phyloP scores from a whole-genome alignment of 1,140 invertebrate genomes.

The Idris sp. region DNA sequence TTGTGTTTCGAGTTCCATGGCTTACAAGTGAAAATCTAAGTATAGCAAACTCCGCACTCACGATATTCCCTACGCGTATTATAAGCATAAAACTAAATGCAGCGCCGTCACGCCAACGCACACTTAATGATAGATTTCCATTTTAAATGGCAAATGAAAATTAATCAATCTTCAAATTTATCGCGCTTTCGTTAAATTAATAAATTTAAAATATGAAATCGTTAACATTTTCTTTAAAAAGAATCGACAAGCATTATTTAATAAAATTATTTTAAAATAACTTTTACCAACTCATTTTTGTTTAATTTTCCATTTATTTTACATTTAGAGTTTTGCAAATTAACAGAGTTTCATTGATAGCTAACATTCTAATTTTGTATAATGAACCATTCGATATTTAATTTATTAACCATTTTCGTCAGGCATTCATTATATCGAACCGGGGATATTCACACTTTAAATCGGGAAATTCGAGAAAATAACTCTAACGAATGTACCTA shows the following conservation, averaged over 20 bases:
- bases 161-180: slow-evolving; percentile 5
- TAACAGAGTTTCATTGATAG: too few species aligned
- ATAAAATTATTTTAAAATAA: too few species aligned
- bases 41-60: slow-evolving; percentile 56
- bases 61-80: slow-evolving; percentile 41
- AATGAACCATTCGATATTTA: slow-evolving; percentile 11
- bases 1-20: slow-evolving; percentile 49
- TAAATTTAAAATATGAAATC: too few species aligned
- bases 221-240: too few species aligned
- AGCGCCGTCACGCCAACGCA: slow-evolving; percentile 51
- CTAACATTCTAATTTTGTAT: neutral
- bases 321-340: too few species aligned
- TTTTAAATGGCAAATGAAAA: slow-evolving; percentile 24
- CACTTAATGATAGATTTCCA: slow-evolving; percentile 43
- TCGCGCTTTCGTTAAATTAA: neutral
- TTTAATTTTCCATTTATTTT: too few species aligned
- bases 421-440: slow-evolving; percentile 4
- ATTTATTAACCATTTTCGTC: slow-evolving; percentile 1
- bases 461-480: slow-evolving; percentile 40
- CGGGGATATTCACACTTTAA: slow-evolving; percentile 18
- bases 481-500: slow-evolving; percentile 36
- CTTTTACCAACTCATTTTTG: too few species aligned
- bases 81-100: slow-evolving; percentile 53
- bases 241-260: too few species aligned
- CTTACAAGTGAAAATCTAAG: slow-evolving; percentile 59